A percentile compares a stretch with the other conserved stretches of the same genome.
These are phyloP conservation scores for Drosophila fuyamai DNA, from an alignment of 1,140 invertebrate genomes.

Conservation along the genomic window DNA sequence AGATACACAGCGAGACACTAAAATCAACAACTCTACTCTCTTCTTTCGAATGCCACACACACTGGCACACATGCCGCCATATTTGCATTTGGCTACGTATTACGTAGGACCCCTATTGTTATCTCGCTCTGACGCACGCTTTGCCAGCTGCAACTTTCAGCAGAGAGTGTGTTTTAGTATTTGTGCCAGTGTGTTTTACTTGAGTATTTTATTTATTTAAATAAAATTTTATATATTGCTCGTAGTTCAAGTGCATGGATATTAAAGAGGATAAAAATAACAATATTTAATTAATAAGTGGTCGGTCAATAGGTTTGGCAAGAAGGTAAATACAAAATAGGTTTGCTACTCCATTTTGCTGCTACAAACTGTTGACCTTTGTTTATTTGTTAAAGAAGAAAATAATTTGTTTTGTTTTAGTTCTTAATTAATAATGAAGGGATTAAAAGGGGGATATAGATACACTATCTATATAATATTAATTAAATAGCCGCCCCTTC, in stretches of 20 bases:
- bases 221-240: conserved; percentile 61
- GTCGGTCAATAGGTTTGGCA: neutral
- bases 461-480: neutral
- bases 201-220: conserved; percentile 78
- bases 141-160: conserved; percentile 43
- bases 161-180: conserved; percentile 13
- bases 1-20: conserved; percentile 64
- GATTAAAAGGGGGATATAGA: neutral
- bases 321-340: neutral
- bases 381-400: conserved; percentile 20
- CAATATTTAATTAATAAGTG: conserved; percentile 7
- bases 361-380: conserved; percentile 28
- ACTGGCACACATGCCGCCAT: conserved; percentile 64
- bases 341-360: neutral
- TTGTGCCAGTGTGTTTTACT: conserved; percentile 39
- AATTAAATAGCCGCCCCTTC: neutral
- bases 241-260: conserved; percentile 66
- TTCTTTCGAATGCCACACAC: conserved; percentile 44
- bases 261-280: conserved; percentile 7
- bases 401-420: neutral
- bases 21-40: conserved; percentile 42
- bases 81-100: conserved; percentile 77
- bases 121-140: conserved; percentile 56
- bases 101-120: conserved; percentile 66
- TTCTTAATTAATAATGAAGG: neutral